Base-by-base conservation (phyloP, 2,888 invertebrate genomes). In the Cerceris ruficornis region DNA sequence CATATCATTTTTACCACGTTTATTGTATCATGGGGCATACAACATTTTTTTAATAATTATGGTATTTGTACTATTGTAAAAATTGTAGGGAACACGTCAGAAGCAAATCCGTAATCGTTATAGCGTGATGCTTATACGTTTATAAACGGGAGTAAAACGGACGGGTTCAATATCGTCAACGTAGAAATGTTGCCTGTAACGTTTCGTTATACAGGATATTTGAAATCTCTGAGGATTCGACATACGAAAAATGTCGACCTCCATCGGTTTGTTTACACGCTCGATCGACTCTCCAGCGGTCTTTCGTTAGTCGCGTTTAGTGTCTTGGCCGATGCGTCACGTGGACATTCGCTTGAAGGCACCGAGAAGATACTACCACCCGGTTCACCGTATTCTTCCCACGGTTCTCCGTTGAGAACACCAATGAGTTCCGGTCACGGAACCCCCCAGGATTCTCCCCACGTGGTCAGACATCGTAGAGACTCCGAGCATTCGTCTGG, bases 381-480 rank as follows among this genome's bases (percentile, higher is more conserved):
- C 64, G 86, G 87, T 61, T 87, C 89, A 43, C 85, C 86, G 70
- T 90, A 89, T 84, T 89, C 90, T 58, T 81, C 85, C 71, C 89
- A 88, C 82, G 87, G 89, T 70, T 89, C 89, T 60, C 88, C 90
- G 80, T 73, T 90, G 83, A 89, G 90, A 84, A 86, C 89, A 59
- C 87, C 88, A 76, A 82, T 86, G 82, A 87, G 90, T 82, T 90
- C 90, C 77, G 87, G 87, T 80, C 89, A 89, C 76, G 88, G 88
- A 79, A 90, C 87, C 67, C 87, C 87, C 41, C 90, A 89, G 82
- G 91, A 90, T 68, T 86, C 90, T 69, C 84, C 87, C 71, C 89
- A 88, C 75, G 86, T 87, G 79, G 82, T 81, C 77, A 87, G 90
- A 82, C 88, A 88, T 68, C 88, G 89, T 65, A 86, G 88, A 75